phyloP scores from a whole-genome alignment of 2,797 vertebrate genomes.

The Gymnoscopelus braueri region DNA sequence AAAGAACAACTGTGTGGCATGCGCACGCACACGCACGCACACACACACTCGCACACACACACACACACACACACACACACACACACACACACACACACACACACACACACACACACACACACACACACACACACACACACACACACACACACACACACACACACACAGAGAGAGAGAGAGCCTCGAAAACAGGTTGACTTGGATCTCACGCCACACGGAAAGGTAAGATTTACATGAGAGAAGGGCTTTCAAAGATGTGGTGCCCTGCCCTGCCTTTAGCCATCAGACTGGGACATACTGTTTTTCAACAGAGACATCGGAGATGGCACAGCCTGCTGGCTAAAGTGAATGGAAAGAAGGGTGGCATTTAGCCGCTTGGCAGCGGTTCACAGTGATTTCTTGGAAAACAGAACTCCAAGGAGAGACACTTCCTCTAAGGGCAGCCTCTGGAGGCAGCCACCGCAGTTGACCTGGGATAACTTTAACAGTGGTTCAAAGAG shows the following conservation, averaged over 20 bases:
- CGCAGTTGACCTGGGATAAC: constrained; percentile 23
- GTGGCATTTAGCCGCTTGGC: constrained; percentile 49
- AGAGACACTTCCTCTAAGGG: constrained; percentile 29
- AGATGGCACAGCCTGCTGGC: background rate
- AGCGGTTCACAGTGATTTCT: constrained; percentile 46
- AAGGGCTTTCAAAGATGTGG: background rate
- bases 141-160: too few species aligned
- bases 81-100: too few species aligned
- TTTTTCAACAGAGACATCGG: constrained; percentile 6
- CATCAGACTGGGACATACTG: background rate
- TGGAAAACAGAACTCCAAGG: constrained; percentile 44
- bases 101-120: too few species aligned
- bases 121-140: too few species aligned
- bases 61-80: too few species aligned
- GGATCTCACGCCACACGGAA: background rate
- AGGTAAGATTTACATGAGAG: background rate
- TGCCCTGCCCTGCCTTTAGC: constrained; percentile 25
- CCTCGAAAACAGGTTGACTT: background rate
- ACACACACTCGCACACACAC: too few species aligned
- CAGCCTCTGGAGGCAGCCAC: constrained; percentile 16
- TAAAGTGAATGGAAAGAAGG: constrained; percentile 25
- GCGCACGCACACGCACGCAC: too few species aligned
- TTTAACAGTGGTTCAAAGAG: background rate
- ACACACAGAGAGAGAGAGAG: too few species aligned
- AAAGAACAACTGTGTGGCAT: too few species aligned